phyloP scores from a whole-genome alignment of 2,888 invertebrate species.

The Yponomeuta cagnagella region DNA sequence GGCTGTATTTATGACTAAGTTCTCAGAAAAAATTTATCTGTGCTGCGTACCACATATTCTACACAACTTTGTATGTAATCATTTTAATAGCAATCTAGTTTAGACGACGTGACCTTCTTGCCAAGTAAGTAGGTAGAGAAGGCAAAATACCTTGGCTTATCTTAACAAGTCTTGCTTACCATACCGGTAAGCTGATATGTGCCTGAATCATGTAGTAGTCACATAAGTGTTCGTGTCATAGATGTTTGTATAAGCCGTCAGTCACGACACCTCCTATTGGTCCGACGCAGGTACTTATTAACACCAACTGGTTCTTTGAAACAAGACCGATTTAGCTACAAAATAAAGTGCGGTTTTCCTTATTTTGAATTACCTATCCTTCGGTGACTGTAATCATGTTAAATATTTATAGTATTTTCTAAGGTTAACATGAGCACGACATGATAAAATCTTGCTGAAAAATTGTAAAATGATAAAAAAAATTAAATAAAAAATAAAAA shows the following conservation, averaged over 20 bases:
- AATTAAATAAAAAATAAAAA: too few species aligned
- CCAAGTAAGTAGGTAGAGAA: background rate
- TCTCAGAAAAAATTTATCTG: too few species aligned
- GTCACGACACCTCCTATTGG: constrained; percentile 37
- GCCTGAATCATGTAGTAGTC: background rate
- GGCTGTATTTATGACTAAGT: too few species aligned
- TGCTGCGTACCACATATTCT: too few species aligned
- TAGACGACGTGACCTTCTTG: too few species aligned
- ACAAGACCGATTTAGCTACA: background rate
- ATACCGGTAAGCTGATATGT: constrained; percentile 6
- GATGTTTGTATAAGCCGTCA: constrained; percentile 38
- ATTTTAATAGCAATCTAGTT: too few species aligned
- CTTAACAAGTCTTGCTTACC: background rate
- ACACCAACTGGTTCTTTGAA: constrained; percentile 20
- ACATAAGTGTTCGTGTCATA: constrained; percentile 28
- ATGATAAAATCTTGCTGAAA: too few species aligned
- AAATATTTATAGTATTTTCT: too few species aligned
- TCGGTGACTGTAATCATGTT: too few species aligned
- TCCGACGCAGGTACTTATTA: constrained; percentile 23
- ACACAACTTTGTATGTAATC: too few species aligned
- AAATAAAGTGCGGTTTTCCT: background rate
- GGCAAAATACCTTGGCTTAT: background rate
- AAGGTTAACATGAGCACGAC: too few species aligned
- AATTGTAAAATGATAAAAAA: too few species aligned
- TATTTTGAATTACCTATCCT: background rate